phyloP scores from a whole-genome alignment of 92 coral and sea anemone genomes.

The Umimayanthus kanabou region DNA sequence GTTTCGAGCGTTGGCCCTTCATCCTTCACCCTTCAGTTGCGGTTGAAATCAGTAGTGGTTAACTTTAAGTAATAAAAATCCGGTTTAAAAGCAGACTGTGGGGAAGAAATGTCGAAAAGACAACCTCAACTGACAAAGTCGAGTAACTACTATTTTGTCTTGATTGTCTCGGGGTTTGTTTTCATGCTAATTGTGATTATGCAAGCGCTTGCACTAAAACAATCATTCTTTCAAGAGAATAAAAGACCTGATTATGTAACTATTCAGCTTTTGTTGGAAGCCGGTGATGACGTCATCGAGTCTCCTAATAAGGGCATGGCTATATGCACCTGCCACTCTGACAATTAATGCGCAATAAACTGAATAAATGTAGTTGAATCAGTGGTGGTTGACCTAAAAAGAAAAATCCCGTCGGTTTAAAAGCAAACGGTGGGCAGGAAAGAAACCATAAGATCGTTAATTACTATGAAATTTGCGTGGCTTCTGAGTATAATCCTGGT shows the following conservation, averaged over 20 bases:
- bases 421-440: neutral
- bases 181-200: neutral
- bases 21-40: too few relatives aligned
- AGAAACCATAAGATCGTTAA: neutral
- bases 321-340: neutral
- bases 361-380: neutral
- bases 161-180: neutral
- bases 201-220: neutral
- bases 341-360: slow-evolving; percentile 9
- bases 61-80: too few relatives aligned
- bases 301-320: slow-evolving; percentile 14
- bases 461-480: neutral
- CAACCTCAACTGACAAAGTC: too few relatives aligned
- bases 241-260: neutral
- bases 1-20: too few relatives aligned
- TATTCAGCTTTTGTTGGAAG: neutral
- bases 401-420: neutral
- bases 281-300: slow-evolving; percentile 2
- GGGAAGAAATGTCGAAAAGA: too few relatives aligned
- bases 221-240: neutral
- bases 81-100: too few relatives aligned
- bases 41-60: too few relatives aligned
- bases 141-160: too few relatives aligned
- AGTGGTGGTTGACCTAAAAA: neutral
- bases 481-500: neutral